Conservation (phyloP, 1,140 invertebrate species). For the Delia radicum region DNA sequence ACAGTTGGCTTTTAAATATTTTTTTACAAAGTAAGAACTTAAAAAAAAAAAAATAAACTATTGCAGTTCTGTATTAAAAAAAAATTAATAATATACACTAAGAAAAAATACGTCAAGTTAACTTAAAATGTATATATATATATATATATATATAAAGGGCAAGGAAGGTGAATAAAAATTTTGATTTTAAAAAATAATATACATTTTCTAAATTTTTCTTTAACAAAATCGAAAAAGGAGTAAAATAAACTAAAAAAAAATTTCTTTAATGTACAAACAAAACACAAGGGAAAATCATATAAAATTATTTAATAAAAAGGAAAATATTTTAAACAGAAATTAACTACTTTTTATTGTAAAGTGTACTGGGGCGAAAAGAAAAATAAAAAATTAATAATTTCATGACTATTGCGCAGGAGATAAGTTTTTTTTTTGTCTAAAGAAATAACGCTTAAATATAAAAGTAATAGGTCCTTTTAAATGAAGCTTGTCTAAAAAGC, state of each 20-base stretch:
- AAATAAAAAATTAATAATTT: constrained; percentile 9
- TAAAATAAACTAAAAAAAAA: neutral
- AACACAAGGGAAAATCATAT: constrained; percentile 18
- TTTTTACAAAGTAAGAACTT: neutral
- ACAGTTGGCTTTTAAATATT: neutral
- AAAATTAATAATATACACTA: constrained; percentile 21
- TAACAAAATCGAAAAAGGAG: no score
- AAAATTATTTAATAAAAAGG: neutral
- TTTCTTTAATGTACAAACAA: constrained; percentile 1
- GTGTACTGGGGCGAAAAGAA: neutral
- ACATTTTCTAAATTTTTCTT: no score
- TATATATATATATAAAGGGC: neutral
- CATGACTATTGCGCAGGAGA: constrained; percentile 30
- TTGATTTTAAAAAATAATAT: neutral
- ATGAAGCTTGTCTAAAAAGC: neutral
- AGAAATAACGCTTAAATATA: neutral
- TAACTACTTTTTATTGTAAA: neutral
- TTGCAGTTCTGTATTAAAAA: constrained; percentile 14
- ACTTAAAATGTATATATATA: neutral
- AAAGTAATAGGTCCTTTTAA: no score
- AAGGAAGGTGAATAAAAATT: neutral
- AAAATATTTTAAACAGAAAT: no score
- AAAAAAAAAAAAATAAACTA: constrained; percentile 14
- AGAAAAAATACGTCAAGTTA: constrained; percentile 10
- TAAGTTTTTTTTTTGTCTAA: no score